Evolutionary conservation across 1,140 invertebrate genomes (phyloP).

Genomic region (Lepidurus apus): DNA sequence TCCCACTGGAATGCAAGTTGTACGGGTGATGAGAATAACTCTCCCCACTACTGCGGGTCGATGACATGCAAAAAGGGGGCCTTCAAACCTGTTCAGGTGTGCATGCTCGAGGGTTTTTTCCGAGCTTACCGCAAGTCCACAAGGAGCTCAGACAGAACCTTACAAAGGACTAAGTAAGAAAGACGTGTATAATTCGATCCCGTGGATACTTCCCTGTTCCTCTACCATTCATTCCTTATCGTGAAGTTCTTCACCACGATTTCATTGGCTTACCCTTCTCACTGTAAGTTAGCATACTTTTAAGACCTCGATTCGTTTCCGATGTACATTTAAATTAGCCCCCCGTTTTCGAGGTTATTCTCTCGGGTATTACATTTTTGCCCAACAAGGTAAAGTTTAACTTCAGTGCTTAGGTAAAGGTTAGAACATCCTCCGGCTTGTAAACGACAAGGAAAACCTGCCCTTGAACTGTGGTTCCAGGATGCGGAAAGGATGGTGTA

Average conservation of each 20-base stretch:
- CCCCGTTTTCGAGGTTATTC: too few species aligned
- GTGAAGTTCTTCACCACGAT: too few species aligned
- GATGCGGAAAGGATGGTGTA: not conserved
- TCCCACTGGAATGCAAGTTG: not conserved
- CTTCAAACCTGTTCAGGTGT: conserved; percentile 18
- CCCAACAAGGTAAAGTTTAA: too few species aligned
- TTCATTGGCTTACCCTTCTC: too few species aligned
- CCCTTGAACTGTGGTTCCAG: not conserved
- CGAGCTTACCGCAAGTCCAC: not conserved
- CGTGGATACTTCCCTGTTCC: too few species aligned
- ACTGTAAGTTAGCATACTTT: too few species aligned
- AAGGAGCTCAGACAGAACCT: not conserved
- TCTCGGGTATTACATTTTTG: too few species aligned
- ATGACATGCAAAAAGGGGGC: conserved; percentile 9
- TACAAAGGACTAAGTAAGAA: not conserved
- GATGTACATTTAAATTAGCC: too few species aligned
- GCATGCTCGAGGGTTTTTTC: not conserved
- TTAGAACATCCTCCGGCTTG: too few species aligned
- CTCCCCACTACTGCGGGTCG: not conserved
- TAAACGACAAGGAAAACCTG: not conserved
- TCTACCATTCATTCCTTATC: too few species aligned
- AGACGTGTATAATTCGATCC: not conserved
- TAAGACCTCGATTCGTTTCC: too few species aligned
- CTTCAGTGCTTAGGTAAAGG: too few species aligned
- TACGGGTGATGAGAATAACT: not conserved